Evolutionary conservation across 2,797 vertebrate species (phyloP), one percentile per base, ranked within the genome.

Genomic region (Euthynnus affinis): DNA sequence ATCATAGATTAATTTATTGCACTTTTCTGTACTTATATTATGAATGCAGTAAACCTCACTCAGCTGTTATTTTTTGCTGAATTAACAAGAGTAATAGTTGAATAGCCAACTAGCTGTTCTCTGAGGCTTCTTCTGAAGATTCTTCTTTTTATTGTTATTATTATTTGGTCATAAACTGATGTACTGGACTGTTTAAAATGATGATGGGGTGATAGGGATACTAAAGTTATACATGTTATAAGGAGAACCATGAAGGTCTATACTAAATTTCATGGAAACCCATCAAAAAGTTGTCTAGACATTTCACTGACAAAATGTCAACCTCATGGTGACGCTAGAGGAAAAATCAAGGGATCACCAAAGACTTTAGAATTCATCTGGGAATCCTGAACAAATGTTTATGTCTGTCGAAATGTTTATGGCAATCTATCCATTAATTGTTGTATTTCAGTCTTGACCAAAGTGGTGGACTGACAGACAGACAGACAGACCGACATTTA

Each of bases 161-260:
- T 42, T 13, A 5, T 37, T 56, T 62, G 6, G 25, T 18, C 23
- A 22, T 27, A 14, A 55, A 76, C 27, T 8, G 29, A 7, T n/a
- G 15, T 4, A 40, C 5, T 57, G 1, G 0, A 53, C 15, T 34
- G 65, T 22, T 55, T 40, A 10, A 60, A 46, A 58, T 32, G 37
- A n/a, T 22, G 42, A 58, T 12, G 1, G 29, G 42, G 49, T 58
- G 13, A 9, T 32, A 27, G 46, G 22, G 57, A 25, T 53, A 51
- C n/a, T n/a, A 22, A 60, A 53, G 56, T 62, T 76, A 25, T 52
- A 25, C 12, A 61, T 37, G 34, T 55, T 1, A 53, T 76, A 48
- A n/a, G 44, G 53, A 0, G 2, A 57, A 40, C 37, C 15, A 23
- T 48, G 4, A 63, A 55, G 40, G 67, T 66, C 32, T 56, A 32